Conservation (phyloP, 2,888 invertebrate genomes). For the Perithous albicinctus region DNA sequence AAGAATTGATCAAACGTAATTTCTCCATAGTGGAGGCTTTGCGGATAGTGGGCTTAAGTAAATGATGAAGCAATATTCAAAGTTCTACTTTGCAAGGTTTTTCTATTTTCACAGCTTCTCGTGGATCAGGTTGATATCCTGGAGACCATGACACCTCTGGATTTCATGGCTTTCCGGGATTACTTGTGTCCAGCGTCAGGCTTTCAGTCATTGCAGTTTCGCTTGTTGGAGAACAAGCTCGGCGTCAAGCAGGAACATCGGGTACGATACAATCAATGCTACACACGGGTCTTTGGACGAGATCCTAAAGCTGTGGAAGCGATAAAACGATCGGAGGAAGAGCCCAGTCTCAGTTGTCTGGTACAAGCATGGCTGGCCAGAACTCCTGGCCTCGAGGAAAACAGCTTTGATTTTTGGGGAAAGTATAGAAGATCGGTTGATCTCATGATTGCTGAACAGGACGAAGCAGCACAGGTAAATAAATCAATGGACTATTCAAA, state of each 20-base stretch:
- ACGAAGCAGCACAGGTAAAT: slow-evolving; percentile 87
- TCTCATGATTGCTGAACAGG: slow-evolving; percentile 89
- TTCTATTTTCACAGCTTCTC: slow-evolving; percentile 88
- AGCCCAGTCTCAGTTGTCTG: slow-evolving; percentile 93
- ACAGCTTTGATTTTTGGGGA: slow-evolving; percentile 96
- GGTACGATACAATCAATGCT: slow-evolving; percentile 97
- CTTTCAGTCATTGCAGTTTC: slow-evolving; percentile 98
- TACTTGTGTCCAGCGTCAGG: slow-evolving; percentile 98
- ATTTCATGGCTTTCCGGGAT: slow-evolving; percentile 98
- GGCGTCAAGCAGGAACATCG: slow-evolving; percentile 93
- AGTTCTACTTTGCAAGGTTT: too few species aligned
- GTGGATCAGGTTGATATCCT: slow-evolving; percentile 98
- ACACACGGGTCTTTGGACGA: slow-evolving; percentile 93
- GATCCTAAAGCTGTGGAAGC: slow-evolving; percentile 88
- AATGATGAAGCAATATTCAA: too few species aligned
- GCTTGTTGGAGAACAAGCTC: slow-evolving; percentile 97
- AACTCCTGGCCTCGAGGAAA: slow-evolving; percentile 95
- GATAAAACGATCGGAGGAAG: slow-evolving; percentile 90
- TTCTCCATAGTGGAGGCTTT: too few species aligned
- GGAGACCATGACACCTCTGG: slow-evolving; percentile 99
- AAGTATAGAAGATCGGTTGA: slow-evolving; percentile 93
- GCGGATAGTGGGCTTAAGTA: too few species aligned
- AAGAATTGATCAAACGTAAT: too few species aligned
- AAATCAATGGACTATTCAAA: background rate
- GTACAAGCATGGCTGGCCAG: slow-evolving; percentile 97